Base-by-base conservation (phyloP, 1,140 invertebrate species). In the Platyura marginata region DNA sequence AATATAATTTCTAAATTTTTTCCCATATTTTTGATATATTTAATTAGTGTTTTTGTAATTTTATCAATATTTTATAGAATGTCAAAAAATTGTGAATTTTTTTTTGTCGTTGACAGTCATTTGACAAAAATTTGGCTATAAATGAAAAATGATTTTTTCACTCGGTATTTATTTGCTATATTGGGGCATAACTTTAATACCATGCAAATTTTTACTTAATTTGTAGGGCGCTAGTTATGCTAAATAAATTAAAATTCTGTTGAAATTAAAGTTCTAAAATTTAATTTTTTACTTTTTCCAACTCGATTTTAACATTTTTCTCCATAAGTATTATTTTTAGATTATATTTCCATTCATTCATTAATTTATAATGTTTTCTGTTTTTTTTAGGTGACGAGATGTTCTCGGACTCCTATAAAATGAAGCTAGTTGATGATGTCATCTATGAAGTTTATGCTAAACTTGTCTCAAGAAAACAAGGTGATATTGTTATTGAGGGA, bases 371-470 rank as follows among this genome's bases (percentile, higher is more conserved):
- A n/a, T 37, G 6, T 25, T 25, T 37, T 15, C 6, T 5, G 29
- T 21, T 5, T 21, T 54, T 72, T 70, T 60, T 68, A 87, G 89
- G 88, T 52, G 92, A 97, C 65, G 93, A 97, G 68, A 90, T 97
- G 81, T 94, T 94, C 70, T 91, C 91, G 29, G 93, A 97, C 66
- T 84, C 86, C n/a, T 94, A 90, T 62, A 94, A 85, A 68, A 78
- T 93, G 45, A 91, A 94, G 61, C 64, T 95, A 39, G 70, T 96
- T 11, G 89, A 95, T 59, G 84, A 92, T 61, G 87, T 92, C 21
- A 58, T 96, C 32, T 97, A 93, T 54, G 92, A 96, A 77, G 91
- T 97, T 22, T 83, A 86, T 59, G 91, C 90, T 52, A 90, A 75
- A 75, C 63, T 86, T 34, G 70, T 91, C 22, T 69, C 68, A 33